Conservation (phyloP, 2,113 vertebrate genomes). For the Cyanoliseus patagonus region DNA sequence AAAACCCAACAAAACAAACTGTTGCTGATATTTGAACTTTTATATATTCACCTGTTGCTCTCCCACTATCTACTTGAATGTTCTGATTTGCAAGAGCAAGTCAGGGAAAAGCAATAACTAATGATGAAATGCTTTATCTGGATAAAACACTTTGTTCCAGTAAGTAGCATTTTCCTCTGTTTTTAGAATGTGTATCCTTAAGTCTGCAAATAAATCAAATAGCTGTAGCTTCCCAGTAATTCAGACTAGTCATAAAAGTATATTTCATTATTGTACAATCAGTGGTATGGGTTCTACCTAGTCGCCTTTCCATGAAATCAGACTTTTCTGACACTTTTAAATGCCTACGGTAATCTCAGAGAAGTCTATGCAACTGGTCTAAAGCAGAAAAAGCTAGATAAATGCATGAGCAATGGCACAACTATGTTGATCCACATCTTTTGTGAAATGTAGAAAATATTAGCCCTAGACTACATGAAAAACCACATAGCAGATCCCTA, state of each 20-base stretch:
- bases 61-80: slow-evolving; percentile 8
- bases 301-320: slow-evolving; percentile 6
- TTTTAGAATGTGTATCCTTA: background rate
- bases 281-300: background rate
- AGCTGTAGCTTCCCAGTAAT: slow-evolving; percentile 22
- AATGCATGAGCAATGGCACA: background rate
- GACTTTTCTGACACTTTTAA: slow-evolving; percentile 32
- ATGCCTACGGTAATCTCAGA: background rate
- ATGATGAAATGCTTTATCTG: slow-evolving; percentile 17
- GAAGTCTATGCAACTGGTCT: background rate
- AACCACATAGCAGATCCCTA: background rate
- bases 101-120: background rate
- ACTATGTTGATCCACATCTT: background rate
- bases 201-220: slow-evolving; percentile 24
- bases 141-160: slow-evolving; percentile 29
- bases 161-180: slow-evolving; percentile 14
- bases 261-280: slow-evolving; percentile 37
- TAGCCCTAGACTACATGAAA: background rate
- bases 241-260: slow-evolving; percentile 7
- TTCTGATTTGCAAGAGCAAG: background rate
- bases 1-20: background rate
- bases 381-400: slow-evolving; percentile 10
- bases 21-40: background rate
- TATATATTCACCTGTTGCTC: slow-evolving; percentile 2
- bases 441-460: background rate